These are phyloP conservation scores for Trachemys scripta DNA, from an alignment of 2,113 vertebrate species.

Conservation along the genomic window DNA sequence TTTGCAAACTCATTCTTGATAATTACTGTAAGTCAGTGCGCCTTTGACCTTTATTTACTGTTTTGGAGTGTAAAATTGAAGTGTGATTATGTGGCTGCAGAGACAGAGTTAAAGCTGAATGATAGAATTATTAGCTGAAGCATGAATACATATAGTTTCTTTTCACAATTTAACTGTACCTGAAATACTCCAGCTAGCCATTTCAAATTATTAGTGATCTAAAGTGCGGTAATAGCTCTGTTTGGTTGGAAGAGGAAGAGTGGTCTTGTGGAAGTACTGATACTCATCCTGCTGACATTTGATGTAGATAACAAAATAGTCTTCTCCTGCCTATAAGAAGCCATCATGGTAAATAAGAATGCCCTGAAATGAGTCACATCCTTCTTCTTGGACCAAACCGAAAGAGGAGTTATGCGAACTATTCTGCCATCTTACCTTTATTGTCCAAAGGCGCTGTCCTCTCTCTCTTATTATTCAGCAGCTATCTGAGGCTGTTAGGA, in stretches of 20 bases:
- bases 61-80: slow-evolving; percentile 45
- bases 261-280: rapidly evolving
- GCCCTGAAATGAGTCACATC: rapidly evolving
- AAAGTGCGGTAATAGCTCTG: not conserved
- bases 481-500: not conserved
- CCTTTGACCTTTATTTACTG: slow-evolving; percentile 65
- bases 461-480: not conserved
- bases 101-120: not conserved
- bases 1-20: slow-evolving; percentile 16
- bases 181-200: not conserved
- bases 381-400: not conserved
- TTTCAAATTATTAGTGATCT: not conserved
- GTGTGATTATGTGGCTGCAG: not conserved
- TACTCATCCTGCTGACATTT: not conserved
- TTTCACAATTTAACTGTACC: slow-evolving; percentile 43
- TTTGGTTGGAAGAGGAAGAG: not conserved
- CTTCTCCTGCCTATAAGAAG: not conserved
- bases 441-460: not conserved
- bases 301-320: not conserved
- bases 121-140: slow-evolving; percentile 19
- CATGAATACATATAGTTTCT: slow-evolving; percentile 40
- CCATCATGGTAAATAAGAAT: not conserved
- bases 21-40: not conserved
- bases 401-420: not conserved
- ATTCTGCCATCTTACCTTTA: not conserved